phyloP scores from a whole-genome alignment of 2,888 invertebrate species.

The Callimorpha dominula region DNA sequence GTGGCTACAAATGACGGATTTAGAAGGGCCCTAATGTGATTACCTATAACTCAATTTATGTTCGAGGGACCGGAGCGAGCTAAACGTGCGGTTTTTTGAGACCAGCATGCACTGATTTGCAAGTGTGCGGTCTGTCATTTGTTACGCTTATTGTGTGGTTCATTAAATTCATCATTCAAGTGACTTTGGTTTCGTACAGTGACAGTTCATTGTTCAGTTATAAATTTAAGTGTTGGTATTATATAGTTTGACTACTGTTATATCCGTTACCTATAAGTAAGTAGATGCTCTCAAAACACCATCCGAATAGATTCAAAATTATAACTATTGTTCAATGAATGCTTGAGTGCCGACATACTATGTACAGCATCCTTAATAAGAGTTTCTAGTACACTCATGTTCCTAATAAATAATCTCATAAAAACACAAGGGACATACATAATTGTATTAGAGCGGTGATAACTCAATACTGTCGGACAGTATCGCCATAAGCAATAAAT shows the following conservation, averaged over 20 bases:
- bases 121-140: constrained; percentile 20
- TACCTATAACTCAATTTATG: constrained; percentile 72
- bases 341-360: background rate
- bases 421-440: constrained; percentile 10
- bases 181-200: constrained; percentile 1
- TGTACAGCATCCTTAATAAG: background rate
- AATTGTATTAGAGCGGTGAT: constrained; percentile 15
- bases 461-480: constrained; percentile 13
- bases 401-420: constrained; percentile 11
- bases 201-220: background rate
- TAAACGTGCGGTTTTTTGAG: constrained; percentile 31
- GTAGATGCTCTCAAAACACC: too few species aligned
- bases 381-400: background rate
- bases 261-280: too few species aligned
- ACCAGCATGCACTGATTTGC: constrained; percentile 34
- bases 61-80: constrained; percentile 38
- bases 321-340: background rate
- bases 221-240: background rate
- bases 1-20: constrained; percentile 64
- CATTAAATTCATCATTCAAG: constrained; percentile 21
- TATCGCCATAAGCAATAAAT: constrained; percentile 16
- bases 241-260: background rate
- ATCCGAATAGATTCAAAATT: background rate
- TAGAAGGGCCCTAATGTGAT: constrained; percentile 67
- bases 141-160: constrained; percentile 12